Evolutionary conservation across 2,797 vertebrate species (phyloP).

Genomic region (Garrulus glandarius): DNA sequence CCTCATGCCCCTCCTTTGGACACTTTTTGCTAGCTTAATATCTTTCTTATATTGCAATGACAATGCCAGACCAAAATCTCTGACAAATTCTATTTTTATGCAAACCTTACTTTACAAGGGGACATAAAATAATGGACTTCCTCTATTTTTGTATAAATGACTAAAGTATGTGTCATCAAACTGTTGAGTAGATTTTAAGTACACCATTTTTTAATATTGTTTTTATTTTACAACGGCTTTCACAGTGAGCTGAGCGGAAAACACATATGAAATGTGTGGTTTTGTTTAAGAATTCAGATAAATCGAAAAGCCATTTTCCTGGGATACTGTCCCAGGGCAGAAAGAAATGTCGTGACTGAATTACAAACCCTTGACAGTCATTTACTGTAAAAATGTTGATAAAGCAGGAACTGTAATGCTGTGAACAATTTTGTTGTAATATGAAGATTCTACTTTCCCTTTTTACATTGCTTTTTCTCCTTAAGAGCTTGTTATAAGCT

Average conservation of each 20-base stretch:
- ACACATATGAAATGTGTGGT: not conserved
- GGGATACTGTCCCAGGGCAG: not conserved
- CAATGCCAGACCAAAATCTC: not conserved
- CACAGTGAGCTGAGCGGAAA: not conserved
- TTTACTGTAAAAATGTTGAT: not conserved
- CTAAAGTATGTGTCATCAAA: not conserved
- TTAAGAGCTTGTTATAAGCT: not conserved
- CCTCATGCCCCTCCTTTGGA: too few species aligned
- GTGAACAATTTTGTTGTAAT: not conserved
- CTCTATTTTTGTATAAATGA: not conserved
- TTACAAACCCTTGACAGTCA: not conserved
- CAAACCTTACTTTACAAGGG: not conserved
- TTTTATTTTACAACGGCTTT: not conserved
- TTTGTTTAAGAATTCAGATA: not conserved
- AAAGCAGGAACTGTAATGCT: not conserved
- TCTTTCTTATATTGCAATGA: not conserved
- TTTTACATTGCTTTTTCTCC: not conserved
- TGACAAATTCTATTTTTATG: not conserved
- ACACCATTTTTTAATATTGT: not conserved
- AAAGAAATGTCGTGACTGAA: not conserved
- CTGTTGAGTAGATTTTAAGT: not conserved
- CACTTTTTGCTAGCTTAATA: not conserved
- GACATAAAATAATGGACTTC: not conserved
- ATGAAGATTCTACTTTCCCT: not conserved
- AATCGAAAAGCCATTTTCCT: not conserved